Conservation (phyloP, 2,113 vertebrate genomes). For the Eulemur macaco region DNA sequence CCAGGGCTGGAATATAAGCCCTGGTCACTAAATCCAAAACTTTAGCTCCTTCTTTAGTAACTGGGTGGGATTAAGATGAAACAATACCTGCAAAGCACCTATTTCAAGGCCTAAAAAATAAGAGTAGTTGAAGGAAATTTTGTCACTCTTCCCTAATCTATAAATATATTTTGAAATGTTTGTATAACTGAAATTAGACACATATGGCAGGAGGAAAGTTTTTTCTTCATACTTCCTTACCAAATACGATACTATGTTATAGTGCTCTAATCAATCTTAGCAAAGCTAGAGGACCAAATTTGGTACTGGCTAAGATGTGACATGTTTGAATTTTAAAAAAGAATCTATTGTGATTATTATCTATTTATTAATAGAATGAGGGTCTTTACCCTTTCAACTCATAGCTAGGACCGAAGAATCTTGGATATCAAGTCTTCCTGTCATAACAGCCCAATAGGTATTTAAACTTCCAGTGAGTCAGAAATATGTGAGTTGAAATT, state of each 20-base stretch:
- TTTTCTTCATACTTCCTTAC: background rate
- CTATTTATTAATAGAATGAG: background rate
- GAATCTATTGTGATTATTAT: background rate
- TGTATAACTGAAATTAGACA: background rate
- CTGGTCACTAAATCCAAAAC: background rate
- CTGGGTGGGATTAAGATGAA: background rate
- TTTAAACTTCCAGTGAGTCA: conserved; percentile 59
- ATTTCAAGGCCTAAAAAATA: background rate
- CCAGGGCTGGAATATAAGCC: background rate
- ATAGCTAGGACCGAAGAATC: conserved; percentile 35
- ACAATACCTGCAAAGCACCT: background rate
- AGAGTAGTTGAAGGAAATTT: background rate
- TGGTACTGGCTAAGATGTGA: background rate
- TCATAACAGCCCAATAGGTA: background rate
- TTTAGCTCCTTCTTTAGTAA: background rate
- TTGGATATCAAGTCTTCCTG: background rate
- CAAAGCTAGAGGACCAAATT: background rate
- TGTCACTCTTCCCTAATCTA: background rate
- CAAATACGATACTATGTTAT: background rate
- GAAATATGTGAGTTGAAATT: conserved; percentile 41
- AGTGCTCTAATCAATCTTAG: background rate
- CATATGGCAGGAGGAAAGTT: background rate
- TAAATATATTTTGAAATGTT: background rate
- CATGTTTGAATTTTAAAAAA: background rate
- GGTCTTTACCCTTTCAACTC: background rate